Evolutionary conservation across 2,113 vertebrate species (phyloP).

Genomic region (Nesospiza acunhae): DNA sequence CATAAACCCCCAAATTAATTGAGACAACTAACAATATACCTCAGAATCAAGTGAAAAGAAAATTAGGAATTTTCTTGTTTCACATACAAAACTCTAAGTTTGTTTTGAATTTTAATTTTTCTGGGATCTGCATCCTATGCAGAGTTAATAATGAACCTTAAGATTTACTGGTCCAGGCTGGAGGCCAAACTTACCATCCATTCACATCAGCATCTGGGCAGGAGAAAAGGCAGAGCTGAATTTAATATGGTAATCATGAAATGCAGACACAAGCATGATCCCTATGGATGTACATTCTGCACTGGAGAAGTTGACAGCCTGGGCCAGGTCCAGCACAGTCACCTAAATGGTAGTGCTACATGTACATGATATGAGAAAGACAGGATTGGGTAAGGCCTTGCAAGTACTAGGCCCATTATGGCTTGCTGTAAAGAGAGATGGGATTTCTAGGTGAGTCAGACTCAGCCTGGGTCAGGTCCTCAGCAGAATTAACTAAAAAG

Average conservation of each 20-base stretch:
- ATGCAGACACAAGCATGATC: neutral
- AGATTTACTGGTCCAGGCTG: neutral
- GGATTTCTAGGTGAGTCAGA: neutral
- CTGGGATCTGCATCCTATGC: neutral
- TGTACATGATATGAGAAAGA: neutral
- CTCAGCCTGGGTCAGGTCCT: neutral
- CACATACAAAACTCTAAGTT: neutral
- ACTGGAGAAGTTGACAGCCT: neutral
- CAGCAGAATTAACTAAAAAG: neutral
- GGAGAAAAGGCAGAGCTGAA: neutral
- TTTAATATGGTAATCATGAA: rapidly evolving
- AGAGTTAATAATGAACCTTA: neutral
- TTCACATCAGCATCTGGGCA: neutral
- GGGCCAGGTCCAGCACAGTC: neutral
- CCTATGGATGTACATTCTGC: neutral
- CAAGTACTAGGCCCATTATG: neutral
- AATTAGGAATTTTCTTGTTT: neutral
- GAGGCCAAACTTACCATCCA: neutral
- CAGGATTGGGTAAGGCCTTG: neutral
- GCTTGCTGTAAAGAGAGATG: neutral
- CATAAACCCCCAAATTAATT: neutral
- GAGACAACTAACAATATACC: neutral
- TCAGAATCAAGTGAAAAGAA: neutral
- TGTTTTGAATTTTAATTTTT: neutral
- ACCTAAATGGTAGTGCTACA: neutral